These are phyloP conservation scores for Caenorhabditis inopinata DNA, from an alignment of 1,140 invertebrate genomes.

Conservation along the genomic window DNA sequence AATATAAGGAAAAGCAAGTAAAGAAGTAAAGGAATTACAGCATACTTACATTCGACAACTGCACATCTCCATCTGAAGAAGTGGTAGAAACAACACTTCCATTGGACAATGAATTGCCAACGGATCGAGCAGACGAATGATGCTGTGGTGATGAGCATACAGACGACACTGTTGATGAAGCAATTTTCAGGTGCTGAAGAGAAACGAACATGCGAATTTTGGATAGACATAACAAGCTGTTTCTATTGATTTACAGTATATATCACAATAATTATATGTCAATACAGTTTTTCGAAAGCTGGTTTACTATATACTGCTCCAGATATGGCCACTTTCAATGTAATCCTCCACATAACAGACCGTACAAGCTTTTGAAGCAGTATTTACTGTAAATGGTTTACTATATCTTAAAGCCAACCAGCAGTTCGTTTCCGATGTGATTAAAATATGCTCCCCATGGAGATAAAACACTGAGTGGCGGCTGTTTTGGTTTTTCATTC, in stretches of 20 bases:
- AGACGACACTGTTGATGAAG: constrained; percentile 30
- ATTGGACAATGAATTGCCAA: constrained; percentile 38
- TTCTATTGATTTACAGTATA: no score
- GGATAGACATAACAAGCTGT: background rate
- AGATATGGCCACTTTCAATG: no score
- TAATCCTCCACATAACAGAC: no score
- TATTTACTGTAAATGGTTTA: background rate
- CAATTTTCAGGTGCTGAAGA: constrained; percentile 44
- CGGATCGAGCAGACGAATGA: constrained; percentile 31
- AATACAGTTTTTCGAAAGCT: no score
- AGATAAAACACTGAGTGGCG: constrained; percentile 26
- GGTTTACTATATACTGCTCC: no score
- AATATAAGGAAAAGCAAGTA: background rate
- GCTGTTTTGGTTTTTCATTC: background rate
- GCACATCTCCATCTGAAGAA: constrained; percentile 34
- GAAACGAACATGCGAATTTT: constrained; percentile 5
- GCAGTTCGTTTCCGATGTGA: constrained; percentile 45
- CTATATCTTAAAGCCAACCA: constrained; percentile 33
- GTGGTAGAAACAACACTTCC: constrained; percentile 36
- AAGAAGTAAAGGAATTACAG: background rate
- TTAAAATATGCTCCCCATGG: constrained; percentile 42
- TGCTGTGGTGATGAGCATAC: constrained; percentile 6
- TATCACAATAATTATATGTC: no score
- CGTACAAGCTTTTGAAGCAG: background rate
- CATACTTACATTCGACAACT: constrained; percentile 44